Evolutionary conservation across 2,888 invertebrate genomes (phyloP).

Genomic region (Hirtodrosophila alboralis): DNA sequence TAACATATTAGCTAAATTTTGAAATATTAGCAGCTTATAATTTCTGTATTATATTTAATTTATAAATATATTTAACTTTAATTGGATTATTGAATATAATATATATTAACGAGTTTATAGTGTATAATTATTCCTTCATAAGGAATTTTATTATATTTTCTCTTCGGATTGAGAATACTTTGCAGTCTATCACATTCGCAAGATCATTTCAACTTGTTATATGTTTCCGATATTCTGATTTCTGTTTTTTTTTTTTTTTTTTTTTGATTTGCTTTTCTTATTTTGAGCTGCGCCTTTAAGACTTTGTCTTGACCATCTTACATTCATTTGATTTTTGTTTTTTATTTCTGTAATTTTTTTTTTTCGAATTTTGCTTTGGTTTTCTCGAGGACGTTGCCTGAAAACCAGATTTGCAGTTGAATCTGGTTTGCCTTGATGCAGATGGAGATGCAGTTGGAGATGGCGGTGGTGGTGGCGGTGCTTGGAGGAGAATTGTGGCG

Average conservation of each 20-base stretch:
- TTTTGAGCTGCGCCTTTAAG: slow-evolving; percentile 41
- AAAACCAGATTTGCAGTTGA: slow-evolving; percentile 65
- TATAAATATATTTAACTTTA: too few relatives aligned
- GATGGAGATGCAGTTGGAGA: slow-evolving; percentile 18
- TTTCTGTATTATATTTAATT: too few relatives aligned
- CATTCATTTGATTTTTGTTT: slow-evolving; percentile 36
- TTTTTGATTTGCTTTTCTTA: slow-evolving; percentile 16
- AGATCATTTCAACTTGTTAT: slow-evolving; percentile 13
- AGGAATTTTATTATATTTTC: too few relatives aligned
- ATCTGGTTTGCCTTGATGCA: slow-evolving; percentile 75
- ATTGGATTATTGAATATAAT: too few relatives aligned
- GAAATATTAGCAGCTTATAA: too few relatives aligned
- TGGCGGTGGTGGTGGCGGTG: too few relatives aligned
- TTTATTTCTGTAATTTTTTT: slow-evolving; percentile 12
- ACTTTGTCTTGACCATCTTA: slow-evolving; percentile 52
- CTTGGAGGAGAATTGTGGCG: slow-evolving; percentile 7
- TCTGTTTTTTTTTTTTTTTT: too few relatives aligned
- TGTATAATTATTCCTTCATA: too few relatives aligned
- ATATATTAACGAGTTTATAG: too few relatives aligned
- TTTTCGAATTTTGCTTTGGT: slow-evolving; percentile 33
- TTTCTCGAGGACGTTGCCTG: slow-evolving; percentile 72
- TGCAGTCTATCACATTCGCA: neutral
- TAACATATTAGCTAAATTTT: too few relatives aligned
- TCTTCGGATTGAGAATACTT: slow-evolving; percentile 8
- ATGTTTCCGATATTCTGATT: slow-evolving; percentile 20